Conservation (phyloP, 2,113 vertebrate species). For the Panurus biarmicus region DNA sequence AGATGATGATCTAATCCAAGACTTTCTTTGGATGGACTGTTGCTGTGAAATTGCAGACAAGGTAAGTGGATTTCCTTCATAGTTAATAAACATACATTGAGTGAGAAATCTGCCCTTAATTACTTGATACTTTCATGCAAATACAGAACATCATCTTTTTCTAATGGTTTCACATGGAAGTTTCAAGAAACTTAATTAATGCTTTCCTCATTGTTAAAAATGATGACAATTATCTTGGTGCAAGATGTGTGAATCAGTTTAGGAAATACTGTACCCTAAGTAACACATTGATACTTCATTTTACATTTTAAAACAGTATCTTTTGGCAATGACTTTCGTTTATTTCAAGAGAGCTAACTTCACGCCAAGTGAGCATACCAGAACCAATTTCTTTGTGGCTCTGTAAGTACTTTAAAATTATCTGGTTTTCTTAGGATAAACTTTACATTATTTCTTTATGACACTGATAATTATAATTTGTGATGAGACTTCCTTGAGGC, state of each 20-base stretch:
- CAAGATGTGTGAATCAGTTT: neutral
- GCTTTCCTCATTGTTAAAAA: neutral
- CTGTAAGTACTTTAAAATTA: constrained; percentile 82
- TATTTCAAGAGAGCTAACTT: constrained; percentile 97
- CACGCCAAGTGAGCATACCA: constrained; percentile 81
- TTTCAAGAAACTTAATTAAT: neutral
- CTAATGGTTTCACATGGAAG: neutral
- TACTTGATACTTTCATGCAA: neutral
- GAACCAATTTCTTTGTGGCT: constrained; percentile 91
- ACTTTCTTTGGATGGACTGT: constrained; percentile 92
- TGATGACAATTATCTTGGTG: neutral
- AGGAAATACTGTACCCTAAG: neutral
- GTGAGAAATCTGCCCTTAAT: neutral
- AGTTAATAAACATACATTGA: neutral
- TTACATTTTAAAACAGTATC: constrained; percentile 80
- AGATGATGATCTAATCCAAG: constrained; percentile 90
- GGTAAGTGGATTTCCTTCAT: constrained; percentile 61
- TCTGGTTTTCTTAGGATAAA: neutral
- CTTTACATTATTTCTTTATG: neutral
- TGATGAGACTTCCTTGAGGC: neutral
- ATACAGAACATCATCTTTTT: neutral
- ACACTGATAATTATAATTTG: neutral
- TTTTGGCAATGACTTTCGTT: constrained; percentile 96
- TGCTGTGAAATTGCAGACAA: constrained; percentile 94
- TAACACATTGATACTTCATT: constrained; percentile 38